These are phyloP conservation scores for Nilaparvata lugens DNA, from an alignment of 1,140 invertebrate genomes.

Conservation along the genomic window DNA sequence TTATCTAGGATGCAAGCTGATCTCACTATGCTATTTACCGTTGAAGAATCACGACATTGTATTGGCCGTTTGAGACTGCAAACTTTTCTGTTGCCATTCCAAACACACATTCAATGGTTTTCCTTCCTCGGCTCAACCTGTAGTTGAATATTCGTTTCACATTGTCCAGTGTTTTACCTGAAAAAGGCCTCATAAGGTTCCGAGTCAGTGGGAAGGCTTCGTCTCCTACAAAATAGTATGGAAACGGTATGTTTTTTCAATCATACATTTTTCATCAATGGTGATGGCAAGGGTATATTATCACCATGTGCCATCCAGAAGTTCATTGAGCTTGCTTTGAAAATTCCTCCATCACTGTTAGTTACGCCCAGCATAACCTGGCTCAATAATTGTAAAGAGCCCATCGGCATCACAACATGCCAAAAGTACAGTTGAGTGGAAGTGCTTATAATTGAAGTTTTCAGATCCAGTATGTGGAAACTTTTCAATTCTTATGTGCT, in stretches of 20 bases:
- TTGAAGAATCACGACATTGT: constrained; percentile 14
- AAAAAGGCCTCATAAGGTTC: constrained; percentile 30
- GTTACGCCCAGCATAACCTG: constrained; percentile 29
- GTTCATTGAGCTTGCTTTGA: constrained; percentile 13
- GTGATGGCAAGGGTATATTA: constrained; percentile 18
- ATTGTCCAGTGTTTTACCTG: constrained; percentile 23
- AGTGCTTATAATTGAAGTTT: too few relatives aligned
- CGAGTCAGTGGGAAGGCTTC: constrained; percentile 29
- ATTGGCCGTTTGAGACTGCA: constrained; percentile 12
- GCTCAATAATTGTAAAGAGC: constrained; percentile 31
- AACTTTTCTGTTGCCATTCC: too few relatives aligned
- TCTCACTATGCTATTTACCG: too few relatives aligned
- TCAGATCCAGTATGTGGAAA: too few relatives aligned
- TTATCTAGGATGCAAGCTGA: constrained; percentile 20
- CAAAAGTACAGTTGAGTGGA: too few relatives aligned
- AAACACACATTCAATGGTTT: constrained; percentile 36
- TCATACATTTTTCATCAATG: constrained; percentile 23
- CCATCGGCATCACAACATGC: too few relatives aligned
- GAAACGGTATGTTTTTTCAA: constrained; percentile 14
- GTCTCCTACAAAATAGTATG: constrained; percentile 27
- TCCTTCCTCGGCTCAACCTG: constrained; percentile 32
- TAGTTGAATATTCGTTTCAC: constrained; percentile 32
- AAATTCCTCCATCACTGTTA: constrained; percentile 34
- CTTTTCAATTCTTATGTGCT: too few relatives aligned
- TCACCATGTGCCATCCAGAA: constrained; percentile 12